Base-by-base conservation (phyloP, 1,140 invertebrate species). In the Micrasema minimum region DNA sequence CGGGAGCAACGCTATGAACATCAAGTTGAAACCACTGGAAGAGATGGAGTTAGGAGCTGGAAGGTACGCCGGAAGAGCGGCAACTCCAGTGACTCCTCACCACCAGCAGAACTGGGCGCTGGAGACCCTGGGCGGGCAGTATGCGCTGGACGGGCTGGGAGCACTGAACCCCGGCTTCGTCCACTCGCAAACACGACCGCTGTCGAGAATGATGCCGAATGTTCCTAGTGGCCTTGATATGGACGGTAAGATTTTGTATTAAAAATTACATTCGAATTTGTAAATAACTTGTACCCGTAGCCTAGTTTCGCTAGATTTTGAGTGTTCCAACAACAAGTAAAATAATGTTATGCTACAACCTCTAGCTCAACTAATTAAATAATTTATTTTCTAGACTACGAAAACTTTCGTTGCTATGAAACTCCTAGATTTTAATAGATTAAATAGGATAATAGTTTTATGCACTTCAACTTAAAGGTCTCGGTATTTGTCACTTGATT, bases 1-100 rank as follows among this genome's bases (percentile, higher is more conserved):
- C 50, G 83, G 84, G 59, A 80, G 80, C 37, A 83, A 83, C 70
- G 76, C 83, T n/a, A 87, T 88, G 86, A 86, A 84, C 66, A 87
- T 87, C 72, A 90, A 90, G 78, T 79, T 90, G 78, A 90, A 90
- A 79, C 87, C 88, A 64, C 83, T 90, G 77, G 89, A 90, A 72
- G 89, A 90, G 79, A 88, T 89, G 72, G 89, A 90, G 77, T 81
- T 90, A 62, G 87, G 88, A 22, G 76, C 87, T 74, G 79, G 84
- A 69, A 85, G 87, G 78, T 88, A 85, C 77, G 83, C 81, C 45
- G 86, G 88, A 72, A 84, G 89, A 73, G 85, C 84, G 20, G 87
- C 87, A 6, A 90, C 89, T 41, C 89, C 89, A 14, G 88, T 87
- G 41, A 89, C 85, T 74, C 88, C 81, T 66, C 88, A 85, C 80